Conservation (phyloP, 37 sponge, comb jelly and placozoan species). For the Hormiphora californensis region DNA sequence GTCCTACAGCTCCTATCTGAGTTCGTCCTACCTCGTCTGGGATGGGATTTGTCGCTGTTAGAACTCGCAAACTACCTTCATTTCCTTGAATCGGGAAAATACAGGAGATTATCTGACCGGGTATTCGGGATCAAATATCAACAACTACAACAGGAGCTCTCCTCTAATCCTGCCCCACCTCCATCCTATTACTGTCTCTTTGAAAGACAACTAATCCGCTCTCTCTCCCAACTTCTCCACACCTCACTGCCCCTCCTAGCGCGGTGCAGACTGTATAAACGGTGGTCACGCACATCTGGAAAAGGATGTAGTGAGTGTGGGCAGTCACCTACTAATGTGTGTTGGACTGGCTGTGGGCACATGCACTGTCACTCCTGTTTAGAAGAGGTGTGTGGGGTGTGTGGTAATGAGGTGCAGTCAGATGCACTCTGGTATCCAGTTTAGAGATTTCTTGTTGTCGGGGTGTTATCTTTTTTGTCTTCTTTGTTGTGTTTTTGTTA, state of each 20-base stretch:
- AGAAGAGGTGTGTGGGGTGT: neutral
- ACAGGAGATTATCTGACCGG: neutral
- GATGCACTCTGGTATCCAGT: conserved; percentile 5
- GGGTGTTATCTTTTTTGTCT: no score
- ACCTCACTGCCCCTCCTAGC: neutral
- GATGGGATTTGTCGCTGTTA: neutral
- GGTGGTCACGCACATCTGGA: neutral
- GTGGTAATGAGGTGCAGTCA: neutral
- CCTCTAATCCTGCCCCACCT: neutral
- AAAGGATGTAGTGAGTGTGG: neutral
- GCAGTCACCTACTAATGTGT: neutral
- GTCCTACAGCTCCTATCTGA: neutral
- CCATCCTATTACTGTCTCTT: conserved; percentile 22
- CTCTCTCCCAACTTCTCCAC: conserved; percentile 17
- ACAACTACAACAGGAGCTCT: neutral
- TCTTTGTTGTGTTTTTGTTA: no score
- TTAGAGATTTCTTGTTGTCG: no score
- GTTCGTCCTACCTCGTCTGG: neutral
- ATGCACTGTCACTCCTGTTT: conserved; percentile 50
- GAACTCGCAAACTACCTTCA: neutral
- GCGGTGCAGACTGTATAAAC: neutral
- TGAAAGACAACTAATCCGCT: conserved; percentile 22
- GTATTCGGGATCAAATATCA: neutral
- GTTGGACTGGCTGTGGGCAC: conserved; percentile 50
- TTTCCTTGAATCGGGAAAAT: conserved; percentile 20